phyloP scores from a whole-genome alignment of 2,797 vertebrate species.

The Mastacembelus armatus region DNA sequence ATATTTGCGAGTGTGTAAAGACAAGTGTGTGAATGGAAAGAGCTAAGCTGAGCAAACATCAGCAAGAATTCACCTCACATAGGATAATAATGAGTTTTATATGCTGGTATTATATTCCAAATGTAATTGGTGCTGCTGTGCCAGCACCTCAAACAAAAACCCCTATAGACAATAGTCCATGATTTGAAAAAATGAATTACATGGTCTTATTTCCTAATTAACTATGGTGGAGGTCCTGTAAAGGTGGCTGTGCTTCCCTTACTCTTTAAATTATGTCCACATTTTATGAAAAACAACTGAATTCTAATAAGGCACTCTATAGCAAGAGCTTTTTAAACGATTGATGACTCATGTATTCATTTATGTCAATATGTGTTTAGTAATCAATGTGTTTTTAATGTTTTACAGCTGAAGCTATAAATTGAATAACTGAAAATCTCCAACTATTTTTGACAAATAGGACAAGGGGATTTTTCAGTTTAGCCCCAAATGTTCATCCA shows the following conservation, averaged over 20 bases:
- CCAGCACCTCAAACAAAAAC: slow-evolving; percentile 83
- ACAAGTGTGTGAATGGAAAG: slow-evolving; percentile 78
- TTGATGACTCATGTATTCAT: neutral
- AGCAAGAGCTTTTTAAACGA: neutral
- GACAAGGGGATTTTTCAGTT: neutral
- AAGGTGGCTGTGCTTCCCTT: slow-evolving; percentile 14
- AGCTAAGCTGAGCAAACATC: slow-evolving; percentile 83
- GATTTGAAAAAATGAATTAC: slow-evolving; percentile 67
- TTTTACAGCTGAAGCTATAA: neutral
- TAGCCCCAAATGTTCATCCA: no score
- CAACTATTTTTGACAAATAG: no score
- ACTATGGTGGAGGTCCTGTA: slow-evolving; percentile 17
- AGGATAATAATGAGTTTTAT: slow-evolving; percentile 81
- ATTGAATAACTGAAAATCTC: neutral
- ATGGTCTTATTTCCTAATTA: slow-evolving; percentile 30
- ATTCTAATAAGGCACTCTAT: neutral
- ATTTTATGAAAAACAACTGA: slow-evolving; percentile 9
- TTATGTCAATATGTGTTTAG: neutral
- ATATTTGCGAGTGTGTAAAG: slow-evolving; percentile 66
- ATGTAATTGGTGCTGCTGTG: slow-evolving; percentile 78
- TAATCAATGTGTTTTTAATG: neutral
- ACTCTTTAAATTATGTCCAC: neutral
- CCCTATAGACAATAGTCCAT: slow-evolving; percentile 65
- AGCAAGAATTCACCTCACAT: slow-evolving; percentile 75
- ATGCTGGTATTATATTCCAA: slow-evolving; percentile 76